Base-by-base conservation (phyloP, 2,797 vertebrate genomes). In the Ctenopoma kingsleyae region DNA sequence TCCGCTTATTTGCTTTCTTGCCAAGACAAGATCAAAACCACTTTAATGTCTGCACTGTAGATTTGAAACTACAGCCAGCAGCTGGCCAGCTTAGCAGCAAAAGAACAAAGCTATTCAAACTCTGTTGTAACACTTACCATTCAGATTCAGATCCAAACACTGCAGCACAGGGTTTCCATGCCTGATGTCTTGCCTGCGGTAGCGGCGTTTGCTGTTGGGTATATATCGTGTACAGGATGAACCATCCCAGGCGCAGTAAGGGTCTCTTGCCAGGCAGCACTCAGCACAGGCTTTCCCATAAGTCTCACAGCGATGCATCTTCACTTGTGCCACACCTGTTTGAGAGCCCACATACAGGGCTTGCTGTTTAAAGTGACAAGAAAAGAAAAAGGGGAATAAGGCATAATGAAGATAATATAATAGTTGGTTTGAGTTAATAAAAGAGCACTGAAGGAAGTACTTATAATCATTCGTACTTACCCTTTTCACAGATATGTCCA, bases 401-500 rank as follows among this genome's bases (percentile, higher is more conserved):
- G 3, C 1, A 7, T 8, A 7, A 49, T 46, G 13, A 52, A 38
- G 8, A 47, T 2, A 32, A 23, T 2, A 6, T 10, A 9, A 11
- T 35, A 7, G 7, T 11, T 40, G 10, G 12, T 65, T 50, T 38
- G 35, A 8, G 1, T 5, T 35, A 10, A 35, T 6, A 36, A 3
- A 6, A 19, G 8, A 53, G 10, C 2, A 40, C 43, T 23, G 13
- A 40, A 44, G 2, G 23, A 11, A 30, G 20, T 56, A 13, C 56
- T 0, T 40, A 12, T 7, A 36, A 2, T 41, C 3, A 25, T 9
- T 0, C 40, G 0, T 58, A 85, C 96, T 93, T 85, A 99, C 98
- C 59, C 98, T 95, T 87, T 99, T 99, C 63, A 97, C 97, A 0
- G 97, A 99, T 82, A 99, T 97, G 75, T 98, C 96, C 96, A 99